These are phyloP conservation scores for Aviceda subcristata DNA, from an alignment of 2,113 vertebrate genomes.

Conservation along the genomic window DNA sequence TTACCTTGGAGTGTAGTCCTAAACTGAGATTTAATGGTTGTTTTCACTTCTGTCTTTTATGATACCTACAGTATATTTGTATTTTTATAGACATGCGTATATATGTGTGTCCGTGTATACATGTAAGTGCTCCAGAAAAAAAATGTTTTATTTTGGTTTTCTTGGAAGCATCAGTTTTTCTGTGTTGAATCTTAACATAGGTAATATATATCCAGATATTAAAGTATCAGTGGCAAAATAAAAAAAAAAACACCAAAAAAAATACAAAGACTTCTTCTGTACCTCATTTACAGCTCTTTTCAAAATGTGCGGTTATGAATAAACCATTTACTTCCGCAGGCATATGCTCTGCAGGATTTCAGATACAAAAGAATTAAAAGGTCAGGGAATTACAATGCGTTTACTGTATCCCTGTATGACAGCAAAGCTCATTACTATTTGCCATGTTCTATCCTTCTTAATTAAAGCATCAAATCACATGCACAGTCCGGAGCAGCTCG, in stretches of 20 bases:
- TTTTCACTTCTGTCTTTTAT: background rate
- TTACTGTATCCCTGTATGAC: background rate
- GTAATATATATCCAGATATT: background rate
- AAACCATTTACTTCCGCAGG: constrained; percentile 1
- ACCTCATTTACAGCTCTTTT: background rate
- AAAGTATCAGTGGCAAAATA: background rate
- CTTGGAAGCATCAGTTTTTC: background rate
- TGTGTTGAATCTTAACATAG: background rate
- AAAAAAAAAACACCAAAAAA: background rate
- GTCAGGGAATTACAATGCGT: background rate
- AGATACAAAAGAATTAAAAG: background rate
- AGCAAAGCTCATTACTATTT: background rate
- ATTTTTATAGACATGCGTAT: background rate
- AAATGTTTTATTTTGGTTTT: background rate
- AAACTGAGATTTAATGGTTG: background rate
- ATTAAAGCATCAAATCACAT: background rate
- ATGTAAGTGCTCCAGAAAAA: background rate
- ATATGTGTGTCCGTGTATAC: background rate
- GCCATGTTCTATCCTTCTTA: background rate
- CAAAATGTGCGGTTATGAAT: constrained; percentile 17
- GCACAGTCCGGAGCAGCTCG: background rate
- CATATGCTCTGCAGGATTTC: background rate
- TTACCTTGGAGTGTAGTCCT: background rate
- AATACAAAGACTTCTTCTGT: background rate
- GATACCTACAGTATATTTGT: background rate